A percentile compares a stretch with the other conserved stretches of the same genome.
phyloP scores from a whole-genome alignment of 2,797 vertebrate species.

The Coracias cyanogaster region DNA sequence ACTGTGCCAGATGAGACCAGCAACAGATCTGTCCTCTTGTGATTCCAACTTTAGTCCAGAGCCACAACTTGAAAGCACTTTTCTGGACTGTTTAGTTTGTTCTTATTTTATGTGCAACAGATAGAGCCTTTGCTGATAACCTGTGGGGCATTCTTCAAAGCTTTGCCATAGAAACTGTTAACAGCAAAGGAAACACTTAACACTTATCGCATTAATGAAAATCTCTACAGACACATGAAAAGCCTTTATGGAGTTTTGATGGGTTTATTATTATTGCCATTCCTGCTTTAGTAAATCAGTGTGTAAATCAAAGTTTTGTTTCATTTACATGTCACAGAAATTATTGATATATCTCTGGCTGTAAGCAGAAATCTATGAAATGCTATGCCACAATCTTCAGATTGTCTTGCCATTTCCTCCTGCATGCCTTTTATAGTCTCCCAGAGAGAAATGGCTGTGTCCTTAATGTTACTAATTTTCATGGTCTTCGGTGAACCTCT shows the following conservation, averaged over 20 bases:
- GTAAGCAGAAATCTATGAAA: not conserved
- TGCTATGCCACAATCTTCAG: not conserved
- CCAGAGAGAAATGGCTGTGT: not conserved
- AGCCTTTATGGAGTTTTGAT: slow-evolving; percentile 63
- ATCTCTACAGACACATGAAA: slow-evolving; percentile 55
- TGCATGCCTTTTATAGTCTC: not conserved
- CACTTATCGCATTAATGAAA: slow-evolving; percentile 70
- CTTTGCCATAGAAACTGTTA: slow-evolving; percentile 57
- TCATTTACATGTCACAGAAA: slow-evolving; percentile 51
- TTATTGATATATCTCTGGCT: slow-evolving; percentile 27
- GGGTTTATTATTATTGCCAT: slow-evolving; percentile 64
- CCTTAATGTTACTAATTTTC: not conserved
- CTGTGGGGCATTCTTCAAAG: slow-evolving; percentile 64
- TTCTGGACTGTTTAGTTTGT: slow-evolving; percentile 55
- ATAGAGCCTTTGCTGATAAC: slow-evolving; percentile 61
- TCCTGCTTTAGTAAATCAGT: slow-evolving; percentile 27
- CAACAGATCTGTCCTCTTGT: not conserved
- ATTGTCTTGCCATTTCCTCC: not conserved
- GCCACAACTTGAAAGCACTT: slow-evolving; percentile 56
- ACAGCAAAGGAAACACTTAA: slow-evolving; percentile 55
- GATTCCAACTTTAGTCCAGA: slow-evolving; percentile 14
- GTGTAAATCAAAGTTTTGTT: slow-evolving; percentile 38
- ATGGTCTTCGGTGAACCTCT: not conserved
- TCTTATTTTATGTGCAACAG: slow-evolving; percentile 33
- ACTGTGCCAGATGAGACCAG: not conserved